A percentile compares a stretch with the other conserved stretches of the same genome.
phyloP scores from a whole-genome alignment of 1,140 invertebrate species.

The Pseudomyrmex flavicornis region DNA sequence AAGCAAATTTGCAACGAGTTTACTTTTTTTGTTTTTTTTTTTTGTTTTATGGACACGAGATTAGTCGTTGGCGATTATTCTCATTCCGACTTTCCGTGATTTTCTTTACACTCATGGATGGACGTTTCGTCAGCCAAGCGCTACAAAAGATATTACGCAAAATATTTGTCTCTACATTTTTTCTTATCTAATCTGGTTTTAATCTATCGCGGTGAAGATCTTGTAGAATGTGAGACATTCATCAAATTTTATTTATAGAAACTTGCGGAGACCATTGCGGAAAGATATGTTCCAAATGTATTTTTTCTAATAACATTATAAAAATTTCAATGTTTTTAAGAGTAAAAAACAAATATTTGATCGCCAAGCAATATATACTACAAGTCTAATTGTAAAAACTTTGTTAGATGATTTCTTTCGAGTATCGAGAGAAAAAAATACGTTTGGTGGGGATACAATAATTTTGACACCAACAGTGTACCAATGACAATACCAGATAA shows the following conservation, averaged over 20 bases:
- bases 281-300: neutral
- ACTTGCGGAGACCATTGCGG: neutral
- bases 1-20: slow-evolving; percentile 46
- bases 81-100: slow-evolving; percentile 30
- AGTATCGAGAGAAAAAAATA: too few species aligned
- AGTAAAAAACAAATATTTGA: too few species aligned
- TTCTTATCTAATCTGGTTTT: slow-evolving; percentile 47
- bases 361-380: too few species aligned
- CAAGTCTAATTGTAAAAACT: too few species aligned
- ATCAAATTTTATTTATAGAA: neutral
- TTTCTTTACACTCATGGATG: slow-evolving; percentile 36
- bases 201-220: slow-evolving; percentile 28
- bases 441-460: too few species aligned
- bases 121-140: slow-evolving; percentile 28
- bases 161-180: slow-evolving; percentile 50
- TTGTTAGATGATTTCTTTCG: too few species aligned
- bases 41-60: slow-evolving; percentile 14
- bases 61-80: slow-evolving; percentile 42
- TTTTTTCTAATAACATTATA: neutral
- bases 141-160: slow-evolving; percentile 9
- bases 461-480: too few species aligned
- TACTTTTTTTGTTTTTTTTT: slow-evolving; percentile 1
- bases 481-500: neutral
- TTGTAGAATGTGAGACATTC: neutral
- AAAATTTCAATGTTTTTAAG: neutral